A percentile compares a stretch with the other conserved stretches of the same genome.
Evolutionary conservation across 2,113 vertebrate genomes (phyloP).

Genomic region (Vombatus ursinus): DNA sequence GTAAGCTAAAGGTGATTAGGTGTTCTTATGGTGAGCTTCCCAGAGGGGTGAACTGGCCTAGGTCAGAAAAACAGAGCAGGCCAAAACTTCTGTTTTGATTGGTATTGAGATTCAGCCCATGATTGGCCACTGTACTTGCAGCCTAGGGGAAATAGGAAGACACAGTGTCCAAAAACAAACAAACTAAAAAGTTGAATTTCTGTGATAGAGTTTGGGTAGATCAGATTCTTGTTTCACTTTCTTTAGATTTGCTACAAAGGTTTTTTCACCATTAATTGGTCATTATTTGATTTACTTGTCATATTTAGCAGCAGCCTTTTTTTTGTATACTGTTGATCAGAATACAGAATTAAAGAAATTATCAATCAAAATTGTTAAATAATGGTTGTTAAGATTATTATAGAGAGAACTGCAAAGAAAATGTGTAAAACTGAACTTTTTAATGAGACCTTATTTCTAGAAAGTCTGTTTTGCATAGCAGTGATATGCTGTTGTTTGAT

Average conservation of each 20-base stretch:
- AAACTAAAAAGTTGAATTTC: slow-evolving; percentile 49
- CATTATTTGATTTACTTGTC: slow-evolving; percentile 17
- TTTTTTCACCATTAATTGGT: slow-evolving; percentile 38
- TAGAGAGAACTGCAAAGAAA: not conserved
- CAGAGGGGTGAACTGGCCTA: not conserved
- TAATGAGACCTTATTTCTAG: slow-evolving; percentile 48
- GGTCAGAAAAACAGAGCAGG: not conserved
- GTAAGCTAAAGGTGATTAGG: not conserved
- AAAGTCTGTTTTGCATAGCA: slow-evolving; percentile 41
- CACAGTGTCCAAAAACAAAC: not conserved
- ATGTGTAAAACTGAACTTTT: slow-evolving; percentile 10
- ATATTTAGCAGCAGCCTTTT: slow-evolving; percentile 1
- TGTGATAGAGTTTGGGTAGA: not conserved
- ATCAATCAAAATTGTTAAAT: slow-evolving; percentile 48
- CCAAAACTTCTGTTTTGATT: not conserved
- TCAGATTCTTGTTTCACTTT: not conserved
- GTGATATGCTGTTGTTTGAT: slow-evolving; percentile 30
- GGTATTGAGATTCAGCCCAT: not conserved
- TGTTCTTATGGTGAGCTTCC: not conserved
- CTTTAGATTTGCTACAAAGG: slow-evolving; percentile 10
- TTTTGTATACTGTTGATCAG: not conserved
- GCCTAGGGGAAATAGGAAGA: not conserved
- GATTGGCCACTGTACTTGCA: not conserved
- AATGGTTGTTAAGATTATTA: slow-evolving; percentile 41
- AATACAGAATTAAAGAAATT: slow-evolving; percentile 25